These are phyloP conservation scores for Xiphophorus maculatus DNA, from an alignment of 2,113 vertebrate genomes.

Conservation along the genomic window DNA sequence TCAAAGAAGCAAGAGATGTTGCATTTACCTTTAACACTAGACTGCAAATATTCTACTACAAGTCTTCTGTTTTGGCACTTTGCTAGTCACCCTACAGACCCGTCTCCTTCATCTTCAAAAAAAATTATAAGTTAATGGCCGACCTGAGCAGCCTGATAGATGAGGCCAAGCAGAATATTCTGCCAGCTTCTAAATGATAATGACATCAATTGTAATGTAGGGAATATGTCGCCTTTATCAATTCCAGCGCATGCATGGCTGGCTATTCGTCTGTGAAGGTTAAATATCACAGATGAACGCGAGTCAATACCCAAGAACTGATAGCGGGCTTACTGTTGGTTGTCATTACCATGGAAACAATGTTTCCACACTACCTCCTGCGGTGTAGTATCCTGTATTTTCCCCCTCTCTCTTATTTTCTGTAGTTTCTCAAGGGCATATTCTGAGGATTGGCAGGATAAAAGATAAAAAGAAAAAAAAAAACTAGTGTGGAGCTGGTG, in stretches of 20 bases:
- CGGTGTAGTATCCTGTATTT: slow-evolving; percentile 32
- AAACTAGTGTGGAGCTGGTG: slow-evolving; percentile 33
- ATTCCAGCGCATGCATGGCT: slow-evolving; percentile 56
- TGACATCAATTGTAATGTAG: slow-evolving; percentile 72
- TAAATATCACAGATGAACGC: slow-evolving; percentile 76
- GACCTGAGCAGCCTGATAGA: slow-evolving; percentile 58
- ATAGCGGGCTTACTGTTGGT: slow-evolving; percentile 70
- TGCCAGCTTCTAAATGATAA: slow-evolving; percentile 64
- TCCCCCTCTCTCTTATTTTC: slow-evolving; percentile 34
- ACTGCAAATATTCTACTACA: background rate
- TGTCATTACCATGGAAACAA: slow-evolving; percentile 79
- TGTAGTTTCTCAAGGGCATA: slow-evolving; percentile 72
- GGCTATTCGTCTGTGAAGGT: slow-evolving; percentile 75
- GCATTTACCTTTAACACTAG: background rate
- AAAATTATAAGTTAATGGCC: slow-evolving; percentile 37
- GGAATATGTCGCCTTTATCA: slow-evolving; percentile 64
- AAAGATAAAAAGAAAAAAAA: slow-evolving; percentile 52
- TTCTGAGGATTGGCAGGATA: slow-evolving; percentile 50
- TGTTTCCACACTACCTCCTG: slow-evolving; percentile 57
- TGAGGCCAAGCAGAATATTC: slow-evolving; percentile 57
- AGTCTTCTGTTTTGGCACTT: background rate
- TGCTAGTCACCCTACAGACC: background rate
- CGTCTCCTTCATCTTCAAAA: slow-evolving; percentile 1
- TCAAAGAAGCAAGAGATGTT: background rate
- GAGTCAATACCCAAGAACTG: slow-evolving; percentile 78